Evolutionary conservation across 1,140 invertebrate genomes (phyloP).

Genomic region (Drosophila malerkotliana): DNA sequence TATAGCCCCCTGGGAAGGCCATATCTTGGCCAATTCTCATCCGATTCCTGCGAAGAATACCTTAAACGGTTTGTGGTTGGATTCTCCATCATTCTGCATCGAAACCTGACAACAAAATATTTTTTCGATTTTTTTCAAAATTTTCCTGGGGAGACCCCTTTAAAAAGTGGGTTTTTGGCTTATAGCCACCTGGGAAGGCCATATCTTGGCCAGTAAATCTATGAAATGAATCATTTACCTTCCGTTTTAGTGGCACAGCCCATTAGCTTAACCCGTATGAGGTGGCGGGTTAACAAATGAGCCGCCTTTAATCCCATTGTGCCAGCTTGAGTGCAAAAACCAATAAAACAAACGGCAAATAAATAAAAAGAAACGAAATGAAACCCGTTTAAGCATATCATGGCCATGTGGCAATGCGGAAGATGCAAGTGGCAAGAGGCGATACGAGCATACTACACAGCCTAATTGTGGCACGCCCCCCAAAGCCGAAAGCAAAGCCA

Average conservation of each 20-base stretch:
- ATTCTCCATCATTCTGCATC: no score
- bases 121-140: no score
- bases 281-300: background rate
- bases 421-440: slow-evolving; percentile 16
- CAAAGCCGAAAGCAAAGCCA: slow-evolving; percentile 4
- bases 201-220: no score
- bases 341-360: slow-evolving; percentile 20
- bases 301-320: background rate
- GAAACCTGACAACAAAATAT: no score
- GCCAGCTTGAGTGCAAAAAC: background rate
- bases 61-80: no score
- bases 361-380: slow-evolving; percentile 1
- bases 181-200: no score
- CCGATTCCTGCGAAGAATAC: no score
- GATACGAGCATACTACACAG: slow-evolving; percentile 13
- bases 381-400: slow-evolving; percentile 67
- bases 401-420: slow-evolving; percentile 66
- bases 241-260: background rate
- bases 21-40: no score
- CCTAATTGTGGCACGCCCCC: slow-evolving; percentile 60
- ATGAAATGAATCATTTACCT: no score
- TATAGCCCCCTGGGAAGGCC: no score
- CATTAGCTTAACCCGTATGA: background rate
- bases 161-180: no score
- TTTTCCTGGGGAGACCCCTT: no score